Conservation (phyloP, 2,888 invertebrate species). For the Caenorhabditis angaria region DNA sequence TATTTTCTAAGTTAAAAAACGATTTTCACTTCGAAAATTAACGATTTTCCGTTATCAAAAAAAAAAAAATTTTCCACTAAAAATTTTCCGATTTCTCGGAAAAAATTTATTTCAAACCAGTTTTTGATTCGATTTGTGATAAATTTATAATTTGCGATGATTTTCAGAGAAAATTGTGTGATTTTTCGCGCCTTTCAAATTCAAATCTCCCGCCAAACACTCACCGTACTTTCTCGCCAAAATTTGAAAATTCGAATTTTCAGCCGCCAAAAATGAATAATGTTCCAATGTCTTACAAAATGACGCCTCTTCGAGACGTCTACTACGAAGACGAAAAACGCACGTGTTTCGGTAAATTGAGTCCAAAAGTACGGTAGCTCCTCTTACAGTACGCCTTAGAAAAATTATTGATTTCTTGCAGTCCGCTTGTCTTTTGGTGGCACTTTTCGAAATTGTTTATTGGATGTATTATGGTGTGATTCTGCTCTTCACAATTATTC, state of each 20-base stretch:
- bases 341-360: conserved; percentile 40
- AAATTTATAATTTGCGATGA: not conserved
- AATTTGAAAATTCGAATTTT: not conserved
- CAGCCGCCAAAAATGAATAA: conserved; percentile 43
- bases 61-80: too few relatives aligned
- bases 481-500: conserved; percentile 45
- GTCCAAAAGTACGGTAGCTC: conserved; percentile 27
- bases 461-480: conserved; percentile 50
- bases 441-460: conserved; percentile 44
- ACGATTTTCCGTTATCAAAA: not conserved
- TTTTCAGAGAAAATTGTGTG: not conserved
- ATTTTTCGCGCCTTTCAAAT: too few relatives aligned
- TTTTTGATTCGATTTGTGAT: not conserved
- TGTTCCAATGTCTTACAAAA: conserved; percentile 31
- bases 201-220: not conserved
- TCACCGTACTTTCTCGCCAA: too few relatives aligned
- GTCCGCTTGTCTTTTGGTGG: conserved; percentile 45
- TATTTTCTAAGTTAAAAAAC: not conserved
- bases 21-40: not conserved
- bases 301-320: conserved; percentile 37
- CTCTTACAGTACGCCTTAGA: not conserved
- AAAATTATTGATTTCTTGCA: conserved; percentile 16
- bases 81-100: not conserved
- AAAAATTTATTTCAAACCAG: not conserved
- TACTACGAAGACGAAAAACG: conserved; percentile 45